Base-by-base conservation (phyloP, 2,797 vertebrate species). In the Prunella strophiata region DNA sequence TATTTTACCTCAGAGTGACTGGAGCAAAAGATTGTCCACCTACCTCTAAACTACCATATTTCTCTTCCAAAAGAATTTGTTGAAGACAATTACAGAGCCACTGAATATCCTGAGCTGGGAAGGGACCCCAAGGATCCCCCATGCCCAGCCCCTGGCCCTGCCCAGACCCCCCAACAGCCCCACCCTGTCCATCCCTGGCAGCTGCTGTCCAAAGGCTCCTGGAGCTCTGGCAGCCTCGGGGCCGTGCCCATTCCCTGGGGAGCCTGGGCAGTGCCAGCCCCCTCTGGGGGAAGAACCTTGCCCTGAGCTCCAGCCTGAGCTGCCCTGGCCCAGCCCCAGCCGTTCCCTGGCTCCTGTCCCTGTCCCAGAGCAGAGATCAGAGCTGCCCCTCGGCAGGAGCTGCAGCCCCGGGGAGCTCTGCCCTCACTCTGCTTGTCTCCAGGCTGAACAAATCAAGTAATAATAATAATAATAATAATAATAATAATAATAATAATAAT, bases 81-180 rank as follows among this genome's bases (percentile, higher is more conserved):
- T 48, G 16, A 55, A 36, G 22, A 50, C 19, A 63, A 43, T 43
- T 32, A 38, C 3, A 9, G 27, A 76, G 25, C 7, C 29, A 57
- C 6, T 19, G 40, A 54, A 48, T 5, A 1, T 16, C 15, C 48
- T 48, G 54, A 67, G 18, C 0, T 36, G 8, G 8, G 6, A 3
- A 27, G 5, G 15, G 5, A 9, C 4, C 5, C 4, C 1, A 1
- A 13, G 52, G 47, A 52, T 7, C 19, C 15, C 0, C 32, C 9
- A 73, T n/a, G 16, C 0, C 1, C 75, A 23, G 0, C 50, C 1
- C 58, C 75, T 29, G 19, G 0, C 23, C 59, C 59, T 65, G 38
- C 74, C 2, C 84, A 65, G 36, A 3, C 55, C 54, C 52, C 52
- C 32, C 54, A 16, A 1, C 32, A 55, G 1, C 9, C 54, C 55